Base-by-base conservation (phyloP, 2,797 vertebrate species). In the Allobates femoralis region DNA sequence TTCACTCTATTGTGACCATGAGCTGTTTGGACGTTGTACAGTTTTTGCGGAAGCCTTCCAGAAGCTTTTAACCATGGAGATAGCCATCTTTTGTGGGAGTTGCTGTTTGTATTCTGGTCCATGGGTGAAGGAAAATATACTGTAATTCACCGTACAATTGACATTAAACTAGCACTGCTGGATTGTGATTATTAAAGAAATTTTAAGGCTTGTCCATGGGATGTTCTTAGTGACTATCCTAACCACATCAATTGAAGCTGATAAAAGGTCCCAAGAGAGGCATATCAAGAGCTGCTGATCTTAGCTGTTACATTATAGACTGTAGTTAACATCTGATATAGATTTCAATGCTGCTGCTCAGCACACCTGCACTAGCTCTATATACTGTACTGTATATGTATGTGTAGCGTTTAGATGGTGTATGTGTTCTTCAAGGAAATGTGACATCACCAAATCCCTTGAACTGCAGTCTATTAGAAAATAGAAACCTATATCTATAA, bases 361-460 rank as follows among this genome's bases (percentile, higher is more conserved):
- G 74, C 32, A 75, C n/a, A 41, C 51, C 81, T 83, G 53, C 26
- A 16, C 28, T 83, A 66, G 23, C 56, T 74, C 55, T 21, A 12
- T 26, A 74, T 74, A 74, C 74, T 32, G 69, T 60, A 83, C 71
- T 50, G 37, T 41, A 46, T 75, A 74, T 60, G 60, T n/a, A n/a
- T n/a, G n/a, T n/a, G n/a, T n/a, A 18, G 18, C 34, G 66, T 55
- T 71, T 66, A 23, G 67, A 74, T 37, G 55, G 56, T 66, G 58
- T 58, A 73, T n/a, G 83, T 74, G 86, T 71, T 73, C 66, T 77
- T 60, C 58, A 79, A 30, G 11, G 16, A 16, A 64, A 71, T 81
- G 66, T 32, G 74, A 76, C 86, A 87, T 84, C 69, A 85, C 50
- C 28, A 77, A 81, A 88, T 83, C 87, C 83, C 87, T 88, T 88